Evolutionary conservation across 2,797 vertebrate species (phyloP).

Genomic region (Scolopax rusticola): DNA sequence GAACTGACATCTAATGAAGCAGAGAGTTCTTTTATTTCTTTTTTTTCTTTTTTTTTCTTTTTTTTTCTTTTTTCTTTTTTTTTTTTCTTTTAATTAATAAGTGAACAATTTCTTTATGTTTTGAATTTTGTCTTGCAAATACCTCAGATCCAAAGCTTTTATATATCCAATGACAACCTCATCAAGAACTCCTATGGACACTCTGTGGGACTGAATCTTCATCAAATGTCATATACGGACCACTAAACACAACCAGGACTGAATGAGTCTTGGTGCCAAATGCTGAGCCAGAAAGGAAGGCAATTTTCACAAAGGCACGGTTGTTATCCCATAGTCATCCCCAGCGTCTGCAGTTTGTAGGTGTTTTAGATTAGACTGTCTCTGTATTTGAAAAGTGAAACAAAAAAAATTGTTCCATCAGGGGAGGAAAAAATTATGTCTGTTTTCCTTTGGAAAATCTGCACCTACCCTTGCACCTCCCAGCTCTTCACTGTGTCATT

Average conservation of each 20-base stretch:
- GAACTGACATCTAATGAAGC: background rate
- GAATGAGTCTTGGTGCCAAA: background rate
- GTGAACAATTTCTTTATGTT: background rate
- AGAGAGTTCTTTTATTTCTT: background rate
- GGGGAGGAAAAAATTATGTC: background rate
- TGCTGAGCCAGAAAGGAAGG: background rate
- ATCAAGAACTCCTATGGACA: background rate
- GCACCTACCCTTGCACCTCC: background rate
- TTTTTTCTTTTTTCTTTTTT: background rate
- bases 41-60: background rate
- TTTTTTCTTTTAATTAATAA: background rate
- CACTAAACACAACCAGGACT: background rate
- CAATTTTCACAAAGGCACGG: background rate
- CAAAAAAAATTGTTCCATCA: background rate
- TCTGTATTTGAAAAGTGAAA: background rate
- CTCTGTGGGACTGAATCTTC: background rate
- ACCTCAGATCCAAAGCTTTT: background rate
- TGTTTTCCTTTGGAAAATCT: background rate
- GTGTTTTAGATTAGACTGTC: background rate
- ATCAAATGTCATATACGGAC: background rate
- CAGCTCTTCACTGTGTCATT: background rate
- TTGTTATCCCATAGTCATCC: background rate
- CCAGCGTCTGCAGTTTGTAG: background rate
- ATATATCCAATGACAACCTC: background rate
- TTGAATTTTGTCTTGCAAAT: background rate